phyloP scores from a whole-genome alignment of 2,888 invertebrate species.

The Rhagonycha fulva region DNA sequence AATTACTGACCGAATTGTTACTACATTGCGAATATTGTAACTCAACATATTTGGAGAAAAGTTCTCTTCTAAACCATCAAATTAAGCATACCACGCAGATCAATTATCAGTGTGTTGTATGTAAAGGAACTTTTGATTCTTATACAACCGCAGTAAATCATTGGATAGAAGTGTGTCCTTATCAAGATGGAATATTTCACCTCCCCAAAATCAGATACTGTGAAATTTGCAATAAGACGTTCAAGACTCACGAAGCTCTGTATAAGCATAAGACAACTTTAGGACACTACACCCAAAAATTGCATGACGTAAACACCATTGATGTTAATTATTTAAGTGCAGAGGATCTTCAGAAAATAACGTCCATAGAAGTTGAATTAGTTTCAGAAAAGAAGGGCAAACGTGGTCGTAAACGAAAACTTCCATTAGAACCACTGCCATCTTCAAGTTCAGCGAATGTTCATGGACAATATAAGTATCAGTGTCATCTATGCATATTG shows the following conservation, averaged over 20 bases:
- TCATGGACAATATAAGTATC: constrained; percentile 48
- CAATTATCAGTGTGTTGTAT: constrained; percentile 56
- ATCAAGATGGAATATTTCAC: constrained; percentile 56
- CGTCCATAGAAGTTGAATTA: background rate
- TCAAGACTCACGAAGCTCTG: constrained; percentile 59
- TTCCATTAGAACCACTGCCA: constrained; percentile 38
- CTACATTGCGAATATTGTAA: constrained; percentile 68
- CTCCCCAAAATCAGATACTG: constrained; percentile 55
- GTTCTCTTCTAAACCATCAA: constrained; percentile 55
- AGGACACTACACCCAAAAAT: constrained; percentile 55
- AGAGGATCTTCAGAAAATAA: background rate
- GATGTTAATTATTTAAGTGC: background rate
- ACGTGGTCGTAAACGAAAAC: constrained; percentile 50
- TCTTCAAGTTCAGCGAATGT: constrained; percentile 34
- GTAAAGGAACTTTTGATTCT: constrained; percentile 55
- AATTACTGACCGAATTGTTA: constrained; percentile 53
- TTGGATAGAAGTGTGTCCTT: constrained; percentile 57
- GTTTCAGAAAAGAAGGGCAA: constrained; percentile 38
- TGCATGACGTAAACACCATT: constrained; percentile 34
- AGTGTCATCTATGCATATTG: constrained; percentile 52
- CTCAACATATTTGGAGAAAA: constrained; percentile 60
- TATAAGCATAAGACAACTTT: constrained; percentile 62
- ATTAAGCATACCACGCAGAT: constrained; percentile 53
- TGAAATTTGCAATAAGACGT: constrained; percentile 56
- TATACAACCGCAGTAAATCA: constrained; percentile 61